Evolutionary conservation across 2,888 invertebrate species (phyloP).

Genomic region (Xestia rhomboidea): DNA sequence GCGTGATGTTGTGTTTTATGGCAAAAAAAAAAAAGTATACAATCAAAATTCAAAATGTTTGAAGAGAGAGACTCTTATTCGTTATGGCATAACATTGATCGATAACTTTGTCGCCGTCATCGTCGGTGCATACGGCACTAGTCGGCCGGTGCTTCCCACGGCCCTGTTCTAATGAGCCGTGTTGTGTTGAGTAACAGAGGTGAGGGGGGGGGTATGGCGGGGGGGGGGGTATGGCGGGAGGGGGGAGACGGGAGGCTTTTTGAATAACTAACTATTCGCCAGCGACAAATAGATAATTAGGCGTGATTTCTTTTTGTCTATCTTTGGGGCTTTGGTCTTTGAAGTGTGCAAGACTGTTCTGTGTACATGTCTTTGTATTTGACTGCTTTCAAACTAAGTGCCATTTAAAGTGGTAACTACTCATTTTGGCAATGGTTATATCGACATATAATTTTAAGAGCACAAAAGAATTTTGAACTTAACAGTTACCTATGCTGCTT

Average conservation of each 20-base stretch:
- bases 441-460: background rate
- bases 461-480: background rate
- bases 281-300: conserved; percentile 76
- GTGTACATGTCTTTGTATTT: background rate
- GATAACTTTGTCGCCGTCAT: conserved; percentile 45
- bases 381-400: background rate
- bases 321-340: conserved; percentile 30
- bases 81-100: conserved; percentile 26
- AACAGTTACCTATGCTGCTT: too few relatives aligned
- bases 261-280: conserved; percentile 79
- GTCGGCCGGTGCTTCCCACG: conserved; percentile 83
- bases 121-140: conserved; percentile 73
- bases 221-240: conserved; percentile 66
- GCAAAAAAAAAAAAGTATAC: background rate
- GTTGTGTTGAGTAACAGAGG: conserved; percentile 86
- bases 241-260: conserved; percentile 72
- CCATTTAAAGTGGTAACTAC: background rate
- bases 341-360: conserved; percentile 8
- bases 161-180: conserved; percentile 89
- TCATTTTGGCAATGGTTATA: background rate
- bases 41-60: background rate
- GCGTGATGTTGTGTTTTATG: background rate
- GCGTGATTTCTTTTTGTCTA: conserved; percentile 69
- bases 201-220: conserved; percentile 63
- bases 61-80: background rate